Base-by-base conservation (phyloP, 1,140 invertebrate genomes). In the Papilio polytes region DNA sequence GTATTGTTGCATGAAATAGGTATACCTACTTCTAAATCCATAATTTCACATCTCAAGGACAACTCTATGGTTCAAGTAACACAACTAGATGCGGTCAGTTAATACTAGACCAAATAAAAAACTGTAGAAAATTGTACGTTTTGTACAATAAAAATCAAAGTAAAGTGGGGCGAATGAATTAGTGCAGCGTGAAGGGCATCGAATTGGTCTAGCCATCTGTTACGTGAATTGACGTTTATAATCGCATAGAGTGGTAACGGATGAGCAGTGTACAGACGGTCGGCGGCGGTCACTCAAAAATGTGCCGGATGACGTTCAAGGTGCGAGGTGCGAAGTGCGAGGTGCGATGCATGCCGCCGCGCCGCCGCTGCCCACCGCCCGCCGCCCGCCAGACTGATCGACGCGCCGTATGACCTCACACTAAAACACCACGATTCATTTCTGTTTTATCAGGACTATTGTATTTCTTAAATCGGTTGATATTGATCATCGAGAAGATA, bases 371-470 rank as follows among this genome's bases (percentile, higher is more conserved):
- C 53, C 48, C 46, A 15, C 48, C 53, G 83, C 83, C 84, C 81
- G 79, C 63, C 73, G 80, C 81, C 80, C 79, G 80, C 86, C 89
- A 92, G 91, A 93, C 91, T 87, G 88, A 89, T 81, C 85, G 91
- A 85, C 91, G 91, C 77, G 86, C 83, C 86, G 83, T 85, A 66
- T 93, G 88, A 93, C 91, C 90, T 93, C 91, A 93, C 86, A 44
- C 74, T 73, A 81, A 73, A 82, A 81, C 81, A 84, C 80, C 12
- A 36, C 56, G 41, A 66, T 63, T 63, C 56, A 44, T 63, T 22
- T 9, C 22, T 13, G 9, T 78, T n/a, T 78, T 80, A 83, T 76
- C 80, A 70, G 80, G 83, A 81, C 63, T 78, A 66, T 74, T 80
- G 78, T 81, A 63, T 72, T 44, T 70, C 48, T 70, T 80, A 70